Evolutionary conservation across 2,113 vertebrate genomes (phyloP), one percentile per base, ranked within the genome.

Genomic region (Hippocampus zosterae): DNA sequence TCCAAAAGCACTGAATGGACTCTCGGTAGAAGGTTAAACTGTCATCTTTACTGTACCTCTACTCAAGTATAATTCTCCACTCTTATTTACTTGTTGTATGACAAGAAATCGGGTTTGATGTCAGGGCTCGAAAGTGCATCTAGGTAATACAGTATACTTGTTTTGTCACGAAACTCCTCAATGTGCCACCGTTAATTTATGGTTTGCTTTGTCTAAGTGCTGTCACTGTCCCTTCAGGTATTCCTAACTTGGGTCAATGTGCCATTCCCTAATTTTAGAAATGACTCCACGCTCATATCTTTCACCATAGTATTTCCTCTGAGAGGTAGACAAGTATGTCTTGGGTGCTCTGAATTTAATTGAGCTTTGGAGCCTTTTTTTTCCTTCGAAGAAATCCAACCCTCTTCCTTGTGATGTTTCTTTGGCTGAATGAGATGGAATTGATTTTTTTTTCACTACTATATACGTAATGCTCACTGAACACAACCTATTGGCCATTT

Each of bases 371-470:
- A 66, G 73, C 60, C 68, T 82, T 80, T 80, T 79, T 85, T 76
- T 66, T 82, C 80, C 78, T 79, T 85, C 81, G 52, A 81, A 81
- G 81, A 82, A 85, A 72, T 82, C 77, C 44, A 69, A 81, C 74
- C 61, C 76, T 69, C 5, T 8, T 55, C 64, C 78, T 82, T 42
- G 21, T 81, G 77, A 83, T 77, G 68, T 78, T 84, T 68, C 59
- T 68, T 70, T 42, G 73, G 61, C 74, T 77, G 63, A 74, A 83
- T 81, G 81, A 75, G 84, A 79, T 74, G 70, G 55, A 68, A 62
- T 48, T 74, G 73, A 55, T 75, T 63, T 81, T 25, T 79, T 25
- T 11, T 73, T 50, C 50, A 33, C 11, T 42, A 71, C n/a, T 61
- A 0, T 65, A 33, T 68, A 37, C 33, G 68, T 62, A 70, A 70